Evolutionary conservation across 2,888 invertebrate genomes (phyloP).

Genomic region (Chymomyza caudatula): DNA sequence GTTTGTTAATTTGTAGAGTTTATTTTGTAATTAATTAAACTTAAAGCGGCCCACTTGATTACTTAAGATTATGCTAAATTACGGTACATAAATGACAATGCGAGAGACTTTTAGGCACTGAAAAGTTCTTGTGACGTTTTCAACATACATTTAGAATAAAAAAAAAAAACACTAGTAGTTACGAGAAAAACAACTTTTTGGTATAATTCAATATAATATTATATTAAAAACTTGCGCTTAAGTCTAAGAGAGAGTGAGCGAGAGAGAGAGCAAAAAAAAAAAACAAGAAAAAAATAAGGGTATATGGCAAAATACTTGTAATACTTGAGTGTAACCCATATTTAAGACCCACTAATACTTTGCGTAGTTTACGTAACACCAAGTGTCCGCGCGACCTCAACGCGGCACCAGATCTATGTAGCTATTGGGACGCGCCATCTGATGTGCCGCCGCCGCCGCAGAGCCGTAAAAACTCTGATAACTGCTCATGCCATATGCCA

Average conservation of each 20-base stretch:
- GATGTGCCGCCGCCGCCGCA: conserved; percentile 65
- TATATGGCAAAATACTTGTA: conserved; percentile 43
- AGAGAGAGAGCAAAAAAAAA: neutral
- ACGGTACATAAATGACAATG: neutral
- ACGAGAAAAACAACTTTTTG: neutral
- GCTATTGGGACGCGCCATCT: conserved; percentile 76
- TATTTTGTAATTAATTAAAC: too few species aligned
- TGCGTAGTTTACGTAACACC: neutral
- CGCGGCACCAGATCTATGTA: conserved; percentile 78
- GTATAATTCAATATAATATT: too few species aligned
- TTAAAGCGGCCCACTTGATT: neutral
- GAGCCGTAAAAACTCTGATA: conserved; percentile 76
- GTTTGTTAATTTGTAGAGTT: too few species aligned
- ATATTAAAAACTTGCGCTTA: too few species aligned
- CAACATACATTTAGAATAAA: neutral
- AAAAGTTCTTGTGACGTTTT: too few species aligned
- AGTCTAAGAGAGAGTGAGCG: neutral
- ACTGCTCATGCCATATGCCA: conserved; percentile 74
- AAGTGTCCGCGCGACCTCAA: conserved; percentile 30
- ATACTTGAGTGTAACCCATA: conserved; percentile 52
- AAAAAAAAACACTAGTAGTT: neutral
- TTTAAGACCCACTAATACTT: conserved; percentile 25
- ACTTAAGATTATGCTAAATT: neutral
- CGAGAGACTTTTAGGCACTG: neutral
- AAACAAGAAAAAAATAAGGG: neutral